Conservation (phyloP, 2,113 vertebrate species). For the Atrichornis clamosus region DNA sequence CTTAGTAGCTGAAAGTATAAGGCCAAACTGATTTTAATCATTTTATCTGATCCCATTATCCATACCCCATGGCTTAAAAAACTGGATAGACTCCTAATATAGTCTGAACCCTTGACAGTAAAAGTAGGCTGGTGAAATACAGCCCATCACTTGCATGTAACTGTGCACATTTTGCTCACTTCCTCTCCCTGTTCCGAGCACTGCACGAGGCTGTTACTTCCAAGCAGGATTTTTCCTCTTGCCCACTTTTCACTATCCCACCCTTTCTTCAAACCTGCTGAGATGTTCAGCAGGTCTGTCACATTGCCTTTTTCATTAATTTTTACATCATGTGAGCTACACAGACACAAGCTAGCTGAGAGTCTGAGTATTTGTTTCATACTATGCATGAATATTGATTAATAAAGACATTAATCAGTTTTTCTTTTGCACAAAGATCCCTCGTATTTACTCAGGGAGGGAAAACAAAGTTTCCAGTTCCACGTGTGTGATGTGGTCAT, state of each 20-base stretch:
- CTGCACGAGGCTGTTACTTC: background rate
- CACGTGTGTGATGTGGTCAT: accelerated
- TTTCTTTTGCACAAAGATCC: background rate
- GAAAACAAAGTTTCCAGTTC: background rate
- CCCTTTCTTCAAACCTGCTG: background rate
- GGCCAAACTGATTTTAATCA: background rate
- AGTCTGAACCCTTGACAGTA: background rate
- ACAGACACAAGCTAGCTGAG: background rate
- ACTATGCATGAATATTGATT: background rate
- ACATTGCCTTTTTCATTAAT: background rate
- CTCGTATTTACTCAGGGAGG: background rate
- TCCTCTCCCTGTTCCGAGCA: background rate
- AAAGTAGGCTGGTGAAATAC: background rate
- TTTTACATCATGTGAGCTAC: background rate
- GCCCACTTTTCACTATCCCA: background rate
- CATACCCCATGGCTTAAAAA: background rate
- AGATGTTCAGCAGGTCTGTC: background rate
- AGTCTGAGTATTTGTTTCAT: background rate
- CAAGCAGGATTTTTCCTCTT: background rate
- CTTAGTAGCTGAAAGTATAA: background rate
- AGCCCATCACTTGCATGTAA: background rate
- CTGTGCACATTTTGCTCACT: background rate
- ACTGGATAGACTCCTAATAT: background rate
- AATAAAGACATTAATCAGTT: background rate
- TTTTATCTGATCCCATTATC: background rate